Evolutionary conservation across 2,888 invertebrate genomes (phyloP).

Genomic region (Agonum fuliginosum): DNA sequence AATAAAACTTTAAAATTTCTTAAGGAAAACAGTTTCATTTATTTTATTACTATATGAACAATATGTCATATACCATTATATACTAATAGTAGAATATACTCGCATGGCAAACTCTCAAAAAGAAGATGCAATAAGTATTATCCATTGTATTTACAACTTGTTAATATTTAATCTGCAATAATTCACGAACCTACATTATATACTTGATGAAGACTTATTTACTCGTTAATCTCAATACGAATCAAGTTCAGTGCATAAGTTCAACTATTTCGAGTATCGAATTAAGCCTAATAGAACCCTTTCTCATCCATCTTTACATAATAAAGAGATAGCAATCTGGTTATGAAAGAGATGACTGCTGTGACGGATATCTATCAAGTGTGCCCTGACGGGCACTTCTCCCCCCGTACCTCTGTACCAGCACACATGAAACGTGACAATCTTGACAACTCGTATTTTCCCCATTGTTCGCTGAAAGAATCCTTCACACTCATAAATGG

Average conservation of each 20-base stretch:
- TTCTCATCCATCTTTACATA: constrained; percentile 28
- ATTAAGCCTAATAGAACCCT: neutral
- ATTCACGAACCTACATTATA: no score
- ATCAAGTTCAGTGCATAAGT: neutral
- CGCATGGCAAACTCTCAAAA: no score
- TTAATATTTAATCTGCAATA: no score
- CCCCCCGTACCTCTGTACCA: neutral
- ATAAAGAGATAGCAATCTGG: constrained; percentile 49
- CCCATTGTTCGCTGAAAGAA: constrained; percentile 58
- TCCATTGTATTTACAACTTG: no score
- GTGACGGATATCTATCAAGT: constrained; percentile 23
- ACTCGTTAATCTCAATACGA: neutral
- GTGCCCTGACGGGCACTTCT: neutral
- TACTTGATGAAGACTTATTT: no score
- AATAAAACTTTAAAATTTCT: no score
- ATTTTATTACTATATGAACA: no score
- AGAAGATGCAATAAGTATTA: no score
- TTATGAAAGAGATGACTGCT: neutral
- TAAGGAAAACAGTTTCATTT: no score
- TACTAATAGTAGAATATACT: no score
- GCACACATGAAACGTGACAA: constrained; percentile 57
- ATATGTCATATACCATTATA: no score
- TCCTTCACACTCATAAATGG: constrained; percentile 59
- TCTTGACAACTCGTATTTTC: constrained; percentile 57
- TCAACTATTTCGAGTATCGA: neutral